Evolutionary conservation across 2,797 vertebrate genomes (phyloP).

Genomic region (Coranthus polyacanthus): DNA sequence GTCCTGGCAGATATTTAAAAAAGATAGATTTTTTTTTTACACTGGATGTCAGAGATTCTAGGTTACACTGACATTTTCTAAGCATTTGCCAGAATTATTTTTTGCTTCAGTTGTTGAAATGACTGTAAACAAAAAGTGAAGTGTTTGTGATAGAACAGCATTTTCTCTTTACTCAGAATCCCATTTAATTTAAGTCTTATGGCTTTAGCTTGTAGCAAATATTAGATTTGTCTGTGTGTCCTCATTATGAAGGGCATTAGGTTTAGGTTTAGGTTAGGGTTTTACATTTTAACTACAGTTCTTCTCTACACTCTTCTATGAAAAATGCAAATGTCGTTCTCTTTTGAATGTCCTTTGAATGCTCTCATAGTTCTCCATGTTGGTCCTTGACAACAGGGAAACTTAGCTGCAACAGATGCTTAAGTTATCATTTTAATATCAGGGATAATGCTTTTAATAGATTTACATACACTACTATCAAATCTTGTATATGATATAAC

Average conservation of each 20-base stretch:
- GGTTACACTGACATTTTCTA: neutral
- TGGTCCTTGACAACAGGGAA: neutral
- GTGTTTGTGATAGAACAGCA: neutral
- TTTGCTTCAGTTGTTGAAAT: constrained; percentile 1
- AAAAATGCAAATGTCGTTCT: constrained; percentile 18
- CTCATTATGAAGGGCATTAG: constrained; percentile 6
- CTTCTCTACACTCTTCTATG: neutral
- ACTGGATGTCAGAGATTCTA: neutral
- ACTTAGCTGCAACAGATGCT: neutral
- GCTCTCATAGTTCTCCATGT: neutral
- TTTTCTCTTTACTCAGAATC: constrained; percentile 31
- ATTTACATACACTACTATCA: neutral
- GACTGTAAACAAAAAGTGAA: neutral
- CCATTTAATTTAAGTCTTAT: constrained; percentile 53
- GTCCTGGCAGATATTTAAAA: no score
- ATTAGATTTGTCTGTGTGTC: constrained; percentile 46
- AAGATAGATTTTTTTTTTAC: neutral
- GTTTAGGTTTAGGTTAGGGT: constrained; percentile 1
- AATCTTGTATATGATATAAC: neutral
- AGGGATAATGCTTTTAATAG: no score
- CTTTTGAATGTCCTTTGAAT: constrained; percentile 40
- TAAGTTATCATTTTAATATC: neutral
- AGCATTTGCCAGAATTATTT: neutral
- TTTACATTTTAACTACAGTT: neutral
- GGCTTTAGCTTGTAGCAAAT: constrained; percentile 38